A percentile compares a stretch with the other conserved stretches of the same genome.
Evolutionary conservation across 2,797 vertebrate genomes (phyloP).

Genomic region (Etheostoma perlongum): DNA sequence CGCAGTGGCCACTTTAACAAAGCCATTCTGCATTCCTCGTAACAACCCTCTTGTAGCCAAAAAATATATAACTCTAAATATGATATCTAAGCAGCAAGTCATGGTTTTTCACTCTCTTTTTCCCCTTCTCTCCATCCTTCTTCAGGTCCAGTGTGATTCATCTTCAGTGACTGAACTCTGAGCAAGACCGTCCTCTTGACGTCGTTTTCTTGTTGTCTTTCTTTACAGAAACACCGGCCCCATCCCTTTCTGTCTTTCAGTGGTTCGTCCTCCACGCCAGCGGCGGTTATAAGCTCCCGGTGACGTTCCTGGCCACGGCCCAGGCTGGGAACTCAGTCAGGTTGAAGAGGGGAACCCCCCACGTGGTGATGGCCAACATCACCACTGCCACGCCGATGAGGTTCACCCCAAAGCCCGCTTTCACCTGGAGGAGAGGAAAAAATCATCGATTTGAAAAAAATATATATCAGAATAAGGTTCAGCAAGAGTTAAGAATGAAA

Average conservation of each 20-base stretch:
- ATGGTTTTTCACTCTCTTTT: conserved; percentile 5
- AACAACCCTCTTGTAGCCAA: background rate
- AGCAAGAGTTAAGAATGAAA: conserved; percentile 28
- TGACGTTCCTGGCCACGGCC: conserved; percentile 88
- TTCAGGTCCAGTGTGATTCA: conserved; percentile 21
- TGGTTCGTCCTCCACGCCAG: background rate
- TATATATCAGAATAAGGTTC: background rate
- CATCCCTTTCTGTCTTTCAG: conserved; percentile 15
- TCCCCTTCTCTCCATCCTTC: conserved; percentile 19
- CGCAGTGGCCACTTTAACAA: conserved; percentile 17
- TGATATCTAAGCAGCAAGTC: conserved; percentile 25
- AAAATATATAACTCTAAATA: conserved; percentile 17
- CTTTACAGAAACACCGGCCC: conserved; percentile 7
- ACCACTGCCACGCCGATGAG: conserved; percentile 95
- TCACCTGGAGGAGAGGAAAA: conserved; percentile 86
- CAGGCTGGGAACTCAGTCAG: conserved; percentile 92
- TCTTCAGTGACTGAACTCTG: conserved; percentile 20
- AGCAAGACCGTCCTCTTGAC: conserved; percentile 27
- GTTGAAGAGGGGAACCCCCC: conserved; percentile 95
- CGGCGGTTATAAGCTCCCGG: conserved; percentile 79
- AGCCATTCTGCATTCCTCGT: conserved; percentile 8
- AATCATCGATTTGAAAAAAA: background rate
- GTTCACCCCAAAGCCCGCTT: conserved; percentile 97
- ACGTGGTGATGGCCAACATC: conserved; percentile 95
- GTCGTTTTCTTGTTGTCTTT: conserved; percentile 23